phyloP scores from a whole-genome alignment of 2,113 vertebrate species.

The Hirundichthys speculiger region DNA sequence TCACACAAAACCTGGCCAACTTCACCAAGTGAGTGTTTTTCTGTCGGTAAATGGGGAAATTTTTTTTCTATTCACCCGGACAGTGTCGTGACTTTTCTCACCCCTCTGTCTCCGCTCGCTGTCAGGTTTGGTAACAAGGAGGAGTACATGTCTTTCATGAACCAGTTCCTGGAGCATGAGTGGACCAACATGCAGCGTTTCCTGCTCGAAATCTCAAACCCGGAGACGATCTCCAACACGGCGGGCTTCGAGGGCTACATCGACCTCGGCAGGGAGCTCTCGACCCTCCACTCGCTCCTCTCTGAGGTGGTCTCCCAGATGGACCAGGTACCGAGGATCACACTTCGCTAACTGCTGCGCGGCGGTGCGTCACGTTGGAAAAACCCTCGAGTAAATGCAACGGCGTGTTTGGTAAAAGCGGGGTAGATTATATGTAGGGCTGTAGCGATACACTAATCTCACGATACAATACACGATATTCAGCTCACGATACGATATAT shows the following conservation, averaged over 20 bases:
- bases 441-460: too few species aligned
- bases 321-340: constrained; percentile 86
- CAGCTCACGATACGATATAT: too few species aligned
- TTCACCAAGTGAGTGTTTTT: constrained; percentile 90
- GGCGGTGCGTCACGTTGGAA: too few species aligned
- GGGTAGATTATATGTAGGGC: too few species aligned
- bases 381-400: too few species aligned
- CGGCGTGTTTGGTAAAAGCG: too few species aligned
- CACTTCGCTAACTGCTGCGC: background rate
- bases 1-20: constrained; percentile 98
- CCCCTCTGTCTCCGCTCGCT: background rate
- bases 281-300: constrained; percentile 92
- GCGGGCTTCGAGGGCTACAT: constrained; percentile 98
- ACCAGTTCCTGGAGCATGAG: constrained; percentile 96
- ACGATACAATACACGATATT: too few species aligned
- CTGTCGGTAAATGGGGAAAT: too few species aligned
- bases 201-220: constrained; percentile 95
- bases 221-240: constrained; percentile 94
- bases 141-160: constrained; percentile 99
- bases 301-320: constrained; percentile 92
- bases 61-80: too few species aligned
- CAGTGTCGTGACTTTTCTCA: too few species aligned
- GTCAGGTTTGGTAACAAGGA: constrained; percentile 96
- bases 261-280: constrained; percentile 94
- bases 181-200: constrained; percentile 99